Evolutionary conservation across 2,888 invertebrate species (phyloP).

Genomic region (Drymonia ruficornis): DNA sequence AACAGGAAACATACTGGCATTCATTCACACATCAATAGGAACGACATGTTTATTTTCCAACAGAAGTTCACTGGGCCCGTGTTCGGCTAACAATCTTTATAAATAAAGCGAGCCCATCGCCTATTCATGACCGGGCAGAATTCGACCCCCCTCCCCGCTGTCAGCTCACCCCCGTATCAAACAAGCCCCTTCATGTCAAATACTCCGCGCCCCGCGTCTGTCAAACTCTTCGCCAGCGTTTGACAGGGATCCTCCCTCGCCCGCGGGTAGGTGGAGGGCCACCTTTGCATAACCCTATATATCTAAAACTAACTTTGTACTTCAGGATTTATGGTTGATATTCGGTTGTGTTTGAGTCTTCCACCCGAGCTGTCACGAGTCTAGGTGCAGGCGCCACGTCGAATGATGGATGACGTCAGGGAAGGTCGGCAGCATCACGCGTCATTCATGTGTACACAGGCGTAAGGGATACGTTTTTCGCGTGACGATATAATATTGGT

Average conservation of each 20-base stretch:
- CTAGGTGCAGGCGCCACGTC: conserved; percentile 84
- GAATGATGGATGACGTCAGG: conserved; percentile 85
- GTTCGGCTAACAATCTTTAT: conserved; percentile 80
- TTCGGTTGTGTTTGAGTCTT: conserved; percentile 27
- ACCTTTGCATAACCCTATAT: conserved; percentile 47
- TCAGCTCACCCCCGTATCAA: conserved; percentile 80
- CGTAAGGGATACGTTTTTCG: conserved; percentile 85
- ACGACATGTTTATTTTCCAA: conserved; percentile 71
- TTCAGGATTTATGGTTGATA: conserved; percentile 32
- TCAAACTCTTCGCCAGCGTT: conserved; percentile 85
- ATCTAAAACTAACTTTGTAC: conserved; percentile 38
- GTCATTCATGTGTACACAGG: conserved; percentile 85
- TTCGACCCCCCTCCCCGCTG: conserved; percentile 71
- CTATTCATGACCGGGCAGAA: conserved; percentile 85
- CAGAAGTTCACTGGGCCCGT: conserved; percentile 75
- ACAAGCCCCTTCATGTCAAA: conserved; percentile 85
- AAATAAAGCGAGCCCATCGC: conserved; percentile 84
- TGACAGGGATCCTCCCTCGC: conserved; percentile 84
- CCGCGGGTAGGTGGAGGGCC: conserved; percentile 77
- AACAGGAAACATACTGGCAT: conserved; percentile 18
- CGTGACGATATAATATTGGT: conserved; percentile 84
- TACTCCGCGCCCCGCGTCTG: conserved; percentile 84
- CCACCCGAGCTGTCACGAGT: conserved; percentile 75
- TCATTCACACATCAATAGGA: conserved; percentile 47
- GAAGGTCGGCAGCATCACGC: conserved; percentile 84